phyloP scores from a whole-genome alignment of 23 tunicate genomes.

The Styela plicata region DNA sequence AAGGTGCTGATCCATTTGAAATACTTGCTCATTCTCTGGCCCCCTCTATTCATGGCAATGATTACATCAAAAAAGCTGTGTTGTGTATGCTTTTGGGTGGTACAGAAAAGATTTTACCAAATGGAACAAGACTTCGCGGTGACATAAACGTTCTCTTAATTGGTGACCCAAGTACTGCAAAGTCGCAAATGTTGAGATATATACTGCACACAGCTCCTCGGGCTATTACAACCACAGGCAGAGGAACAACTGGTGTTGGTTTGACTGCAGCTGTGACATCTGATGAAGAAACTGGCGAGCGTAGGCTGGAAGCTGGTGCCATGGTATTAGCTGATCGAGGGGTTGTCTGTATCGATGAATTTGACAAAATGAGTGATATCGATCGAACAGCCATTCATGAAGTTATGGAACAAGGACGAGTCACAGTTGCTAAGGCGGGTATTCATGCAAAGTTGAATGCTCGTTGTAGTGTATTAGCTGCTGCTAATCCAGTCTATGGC shows the following conservation, averaged over 20 bases:
- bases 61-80: slow-evolving; percentile 92
- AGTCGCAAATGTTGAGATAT: slow-evolving; percentile 94
- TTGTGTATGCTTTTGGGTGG: slow-evolving; percentile 94
- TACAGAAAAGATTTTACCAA: slow-evolving; percentile 86
- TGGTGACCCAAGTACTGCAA: slow-evolving; percentile 98
- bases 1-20: slow-evolving; percentile 64
- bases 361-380: slow-evolving; percentile 98
- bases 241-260: slow-evolving; percentile 99
- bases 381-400: slow-evolving; percentile 98
- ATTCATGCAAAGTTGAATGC: slow-evolving; percentile 96
- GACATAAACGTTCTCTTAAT: slow-evolving; percentile 89
- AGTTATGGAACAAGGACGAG: slow-evolving; percentile 99
- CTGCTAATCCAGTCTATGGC: slow-evolving; percentile 99
- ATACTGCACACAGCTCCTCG: slow-evolving; percentile 89
- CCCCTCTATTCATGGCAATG: slow-evolving; percentile 95
- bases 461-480: slow-evolving; percentile 93
- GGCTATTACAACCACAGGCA: slow-evolving; percentile 93
- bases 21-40: slow-evolving; percentile 88
- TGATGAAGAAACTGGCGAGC: slow-evolving; percentile 96
- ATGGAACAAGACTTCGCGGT: slow-evolving; percentile 94
- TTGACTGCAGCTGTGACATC: slow-evolving; percentile 98
- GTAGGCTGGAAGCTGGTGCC: slow-evolving; percentile 98
- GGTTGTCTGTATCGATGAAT: slow-evolving; percentile 98
- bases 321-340: slow-evolving; percentile 99
- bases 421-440: slow-evolving; percentile 98